Percentiles rank a stretch among this genome's conserved stretches.
phyloP scores from a whole-genome alignment of 2,888 invertebrate genomes.

The Calliphora vomitoria region DNA sequence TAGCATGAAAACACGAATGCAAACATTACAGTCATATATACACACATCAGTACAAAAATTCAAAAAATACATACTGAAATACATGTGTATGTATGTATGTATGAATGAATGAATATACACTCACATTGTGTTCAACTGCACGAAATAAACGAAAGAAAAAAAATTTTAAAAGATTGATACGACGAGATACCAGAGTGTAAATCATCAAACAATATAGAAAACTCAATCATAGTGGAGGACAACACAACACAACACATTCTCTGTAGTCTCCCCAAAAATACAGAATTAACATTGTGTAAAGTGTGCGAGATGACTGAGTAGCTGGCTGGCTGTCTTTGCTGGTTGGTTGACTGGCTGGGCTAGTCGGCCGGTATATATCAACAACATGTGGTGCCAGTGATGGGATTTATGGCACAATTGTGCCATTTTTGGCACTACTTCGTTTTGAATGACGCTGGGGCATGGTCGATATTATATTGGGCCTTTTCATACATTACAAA shows the following conservation, averaged over 20 bases:
- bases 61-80: background rate
- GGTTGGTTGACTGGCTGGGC: background rate
- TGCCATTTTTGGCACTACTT: too few relatives aligned
- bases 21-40: conserved; percentile 42
- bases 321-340: background rate
- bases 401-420: too few relatives aligned
- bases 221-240: conserved; percentile 43
- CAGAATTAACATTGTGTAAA: conserved; percentile 4
- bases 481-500: too few relatives aligned
- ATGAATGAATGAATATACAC: background rate
- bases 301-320: conserved; percentile 9
- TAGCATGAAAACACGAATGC: conserved; percentile 60
- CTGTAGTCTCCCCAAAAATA: background rate
- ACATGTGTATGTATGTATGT: background rate
- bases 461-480: too few relatives aligned
- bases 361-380: background rate
- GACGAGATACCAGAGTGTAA: conserved; percentile 41
- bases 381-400: background rate
- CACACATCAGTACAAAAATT: conserved; percentile 10
- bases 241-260: conserved; percentile 3
- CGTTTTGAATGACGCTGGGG: too few relatives aligned
- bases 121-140: conserved; percentile 55
- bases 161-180: conserved; percentile 37
- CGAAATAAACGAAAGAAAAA: conserved; percentile 50
- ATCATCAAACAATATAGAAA: conserved; percentile 49